These are phyloP conservation scores for Anhinga anhinga DNA, from an alignment of 2,113 vertebrate species.

Conservation along the genomic window DNA sequence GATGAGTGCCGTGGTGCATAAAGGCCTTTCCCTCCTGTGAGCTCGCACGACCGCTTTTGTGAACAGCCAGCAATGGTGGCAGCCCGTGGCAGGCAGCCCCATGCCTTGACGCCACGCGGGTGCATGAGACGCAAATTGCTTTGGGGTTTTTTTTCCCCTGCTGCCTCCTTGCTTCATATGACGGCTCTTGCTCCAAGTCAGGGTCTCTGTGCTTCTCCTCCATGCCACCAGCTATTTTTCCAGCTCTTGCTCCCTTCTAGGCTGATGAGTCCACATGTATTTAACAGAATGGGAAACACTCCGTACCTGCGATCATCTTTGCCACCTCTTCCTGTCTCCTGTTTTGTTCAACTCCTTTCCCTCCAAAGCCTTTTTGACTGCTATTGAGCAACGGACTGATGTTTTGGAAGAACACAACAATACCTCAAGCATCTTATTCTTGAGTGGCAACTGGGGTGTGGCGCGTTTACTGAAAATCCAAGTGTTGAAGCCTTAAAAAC, in stretches of 20 bases:
- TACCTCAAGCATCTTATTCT: not conserved
- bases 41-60: rapidly evolving
- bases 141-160: not conserved
- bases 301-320: not conserved
- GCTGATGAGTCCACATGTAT: not conserved
- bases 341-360: not conserved
- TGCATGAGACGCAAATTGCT: not conserved
- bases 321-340: not conserved
- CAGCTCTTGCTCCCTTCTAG: not conserved
- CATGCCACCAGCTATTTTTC: not conserved
- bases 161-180: not conserved
- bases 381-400: not conserved
- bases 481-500: not conserved
- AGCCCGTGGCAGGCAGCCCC: not conserved
- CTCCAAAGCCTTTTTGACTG: not conserved
- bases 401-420: not conserved
- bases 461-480: not conserved
- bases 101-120: rapidly evolving
- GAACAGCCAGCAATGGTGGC: not conserved
- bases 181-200: not conserved
- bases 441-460: not conserved
- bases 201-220: not conserved
- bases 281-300: not conserved
- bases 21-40: not conserved
- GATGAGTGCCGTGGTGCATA: rapidly evolving